A percentile compares a stretch with the other conserved stretches of the same genome.
phyloP scores from a whole-genome alignment of 2,888 invertebrate species.

The Syritta pipiens region DNA sequence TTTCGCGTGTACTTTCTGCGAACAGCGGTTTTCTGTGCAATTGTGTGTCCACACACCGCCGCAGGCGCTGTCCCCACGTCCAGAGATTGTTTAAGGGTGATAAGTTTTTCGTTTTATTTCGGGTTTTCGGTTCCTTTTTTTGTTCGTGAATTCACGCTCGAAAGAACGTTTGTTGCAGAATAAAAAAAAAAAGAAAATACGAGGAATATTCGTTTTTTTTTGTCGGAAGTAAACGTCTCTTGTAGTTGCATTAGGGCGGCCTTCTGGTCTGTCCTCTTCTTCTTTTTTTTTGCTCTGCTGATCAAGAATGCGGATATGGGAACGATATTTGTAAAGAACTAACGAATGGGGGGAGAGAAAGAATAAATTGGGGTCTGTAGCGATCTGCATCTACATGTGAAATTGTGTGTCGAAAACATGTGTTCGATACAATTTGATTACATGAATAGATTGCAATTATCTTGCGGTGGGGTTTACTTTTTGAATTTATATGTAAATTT shows the following conservation, averaged over 20 bases:
- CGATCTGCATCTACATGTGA: slow-evolving; percentile 18
- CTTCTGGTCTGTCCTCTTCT: slow-evolving; percentile 1
- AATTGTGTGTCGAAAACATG: slow-evolving; percentile 48
- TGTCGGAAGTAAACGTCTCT: slow-evolving; percentile 31
- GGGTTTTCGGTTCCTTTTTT: background rate
- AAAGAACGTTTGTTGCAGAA: slow-evolving; percentile 14
- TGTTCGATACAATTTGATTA: slow-evolving; percentile 40
- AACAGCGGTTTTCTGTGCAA: background rate
- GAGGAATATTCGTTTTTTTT: too few species aligned
- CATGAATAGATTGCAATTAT: slow-evolving; percentile 14
- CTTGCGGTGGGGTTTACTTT: background rate
- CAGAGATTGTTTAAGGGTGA: slow-evolving; percentile 45
- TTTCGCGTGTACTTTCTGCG: slow-evolving; percentile 11
- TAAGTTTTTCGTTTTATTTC: slow-evolving; percentile 37
- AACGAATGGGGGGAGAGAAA: background rate
- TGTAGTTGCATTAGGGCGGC: slow-evolving; percentile 29
- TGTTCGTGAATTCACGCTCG: slow-evolving; percentile 43
- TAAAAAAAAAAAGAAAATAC: background rate
- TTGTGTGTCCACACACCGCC: background rate
- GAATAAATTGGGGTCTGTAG: slow-evolving; percentile 10
- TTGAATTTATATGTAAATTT: background rate
- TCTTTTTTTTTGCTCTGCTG: background rate
- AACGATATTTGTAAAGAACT: background rate
- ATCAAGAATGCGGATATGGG: background rate
- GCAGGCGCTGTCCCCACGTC: too few species aligned